Evolutionary conservation across 1,140 invertebrate species (phyloP).

Genomic region (Lepidurus arcticus): DNA sequence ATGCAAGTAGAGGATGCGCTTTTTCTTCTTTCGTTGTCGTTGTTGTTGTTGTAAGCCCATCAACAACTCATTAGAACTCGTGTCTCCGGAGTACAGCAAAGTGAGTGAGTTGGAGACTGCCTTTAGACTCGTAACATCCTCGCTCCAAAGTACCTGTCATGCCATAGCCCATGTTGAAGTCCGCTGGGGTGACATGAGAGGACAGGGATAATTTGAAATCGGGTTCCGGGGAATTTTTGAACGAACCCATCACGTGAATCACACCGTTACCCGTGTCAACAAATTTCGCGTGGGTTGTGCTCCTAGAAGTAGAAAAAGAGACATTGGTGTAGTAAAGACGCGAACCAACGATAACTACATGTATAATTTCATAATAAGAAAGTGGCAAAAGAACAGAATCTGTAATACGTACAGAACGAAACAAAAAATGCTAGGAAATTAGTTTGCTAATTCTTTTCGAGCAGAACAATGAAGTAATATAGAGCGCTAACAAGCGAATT

Average conservation of each 20-base stretch:
- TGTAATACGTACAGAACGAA: too few species aligned
- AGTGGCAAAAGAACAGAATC: too few species aligned
- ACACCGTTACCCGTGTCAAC: conserved; percentile 66
- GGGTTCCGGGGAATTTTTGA: conserved; percentile 63
- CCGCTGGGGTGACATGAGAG: conserved; percentile 67
- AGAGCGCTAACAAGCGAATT: conserved; percentile 7
- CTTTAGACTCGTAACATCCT: conserved; percentile 54
- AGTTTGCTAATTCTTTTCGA: neutral
- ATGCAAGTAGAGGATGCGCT: neutral
- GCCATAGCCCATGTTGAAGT: conserved; percentile 82
- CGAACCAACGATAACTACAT: neutral
- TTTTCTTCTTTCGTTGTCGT: conserved; percentile 10
- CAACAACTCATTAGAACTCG: conserved; percentile 40
- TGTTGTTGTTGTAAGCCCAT: conserved; percentile 1
- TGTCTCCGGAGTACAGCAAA: conserved; percentile 72
- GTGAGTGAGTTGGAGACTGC: conserved; percentile 73
- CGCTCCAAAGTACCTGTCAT: conserved; percentile 77
- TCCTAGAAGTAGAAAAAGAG: conserved; percentile 48
- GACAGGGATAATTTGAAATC: conserved; percentile 71
- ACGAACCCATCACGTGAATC: conserved; percentile 71
- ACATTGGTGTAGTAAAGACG: neutral
- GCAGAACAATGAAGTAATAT: neutral
- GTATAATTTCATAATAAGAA: too few species aligned
- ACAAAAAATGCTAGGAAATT: conserved; percentile 3
- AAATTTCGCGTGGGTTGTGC: conserved; percentile 70